A percentile compares a stretch with the other conserved stretches of the same genome.
These are phyloP conservation scores for Lasioglossum lativentre DNA, from an alignment of 2,888 invertebrate species.

Conservation along the genomic window DNA sequence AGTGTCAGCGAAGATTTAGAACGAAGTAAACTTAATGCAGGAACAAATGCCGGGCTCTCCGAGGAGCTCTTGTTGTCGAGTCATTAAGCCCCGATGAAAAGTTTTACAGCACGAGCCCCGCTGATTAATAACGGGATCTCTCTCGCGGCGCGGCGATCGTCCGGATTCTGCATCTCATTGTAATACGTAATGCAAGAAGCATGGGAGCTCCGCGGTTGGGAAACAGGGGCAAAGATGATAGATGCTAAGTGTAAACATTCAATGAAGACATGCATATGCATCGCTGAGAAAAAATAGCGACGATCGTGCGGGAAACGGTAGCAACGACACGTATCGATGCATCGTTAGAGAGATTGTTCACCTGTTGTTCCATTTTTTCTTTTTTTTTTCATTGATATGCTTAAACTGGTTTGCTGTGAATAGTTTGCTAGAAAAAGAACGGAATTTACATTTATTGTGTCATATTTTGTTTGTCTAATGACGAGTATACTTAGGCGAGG, in stretches of 20 bases:
- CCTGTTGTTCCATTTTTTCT: neutral
- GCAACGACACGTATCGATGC: neutral
- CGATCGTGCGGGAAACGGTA: neutral
- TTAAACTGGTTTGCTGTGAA: neutral
- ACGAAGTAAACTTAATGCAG: constrained; percentile 40
- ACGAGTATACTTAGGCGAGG: too few species aligned
- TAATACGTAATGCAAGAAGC: neutral
- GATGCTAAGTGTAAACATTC: constrained; percentile 2
- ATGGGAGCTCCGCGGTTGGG: neutral
- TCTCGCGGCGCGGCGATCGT: neutral
- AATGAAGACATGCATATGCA: constrained; percentile 9
- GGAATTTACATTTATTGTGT: too few species aligned
- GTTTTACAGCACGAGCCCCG: constrained; percentile 31
- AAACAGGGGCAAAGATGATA: neutral
- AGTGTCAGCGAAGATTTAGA: constrained; percentile 50
- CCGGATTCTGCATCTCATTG: constrained; percentile 25
- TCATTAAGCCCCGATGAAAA: constrained; percentile 54
- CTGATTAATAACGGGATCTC: constrained; percentile 46
- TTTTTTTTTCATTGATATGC: neutral
- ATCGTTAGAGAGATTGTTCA: neutral
- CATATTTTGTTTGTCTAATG: too few species aligned
- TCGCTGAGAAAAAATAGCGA: neutral
- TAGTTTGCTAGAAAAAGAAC: neutral
- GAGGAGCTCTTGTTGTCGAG: constrained; percentile 29
- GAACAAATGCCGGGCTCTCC: constrained; percentile 45